Conservation (phyloP, 2,888 invertebrate species). For the Fragum whitleyi region DNA sequence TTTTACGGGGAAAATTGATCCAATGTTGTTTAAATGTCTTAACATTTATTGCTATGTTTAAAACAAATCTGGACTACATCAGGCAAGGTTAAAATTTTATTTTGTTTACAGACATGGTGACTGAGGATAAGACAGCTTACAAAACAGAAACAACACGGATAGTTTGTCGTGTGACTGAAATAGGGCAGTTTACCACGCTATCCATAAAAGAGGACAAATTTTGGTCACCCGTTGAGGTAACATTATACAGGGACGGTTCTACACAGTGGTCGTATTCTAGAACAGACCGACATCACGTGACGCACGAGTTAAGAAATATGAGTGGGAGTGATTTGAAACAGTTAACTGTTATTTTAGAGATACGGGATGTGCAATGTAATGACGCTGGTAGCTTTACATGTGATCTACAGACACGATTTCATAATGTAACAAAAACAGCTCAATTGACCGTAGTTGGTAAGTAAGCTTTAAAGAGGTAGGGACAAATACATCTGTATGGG, state of each 20-base stretch:
- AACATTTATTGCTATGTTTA: no score
- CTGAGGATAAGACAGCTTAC: slow-evolving; percentile 2
- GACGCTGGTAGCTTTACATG: slow-evolving; percentile 50
- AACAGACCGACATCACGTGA: slow-evolving; percentile 43
- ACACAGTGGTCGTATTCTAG: slow-evolving; percentile 39
- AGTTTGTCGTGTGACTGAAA: background rate
- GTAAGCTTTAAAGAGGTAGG: background rate
- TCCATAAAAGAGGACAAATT: background rate
- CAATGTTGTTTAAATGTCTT: no score
- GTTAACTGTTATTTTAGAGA: slow-evolving; percentile 31
- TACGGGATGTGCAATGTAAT: slow-evolving; percentile 48
- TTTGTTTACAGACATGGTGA: background rate
- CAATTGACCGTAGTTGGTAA: slow-evolving; percentile 53
- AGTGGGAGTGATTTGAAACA: slow-evolving; percentile 33
- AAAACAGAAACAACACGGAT: slow-evolving; percentile 11
- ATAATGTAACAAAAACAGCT: background rate
- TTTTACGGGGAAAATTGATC: no score
- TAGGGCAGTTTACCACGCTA: background rate
- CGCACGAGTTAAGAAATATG: slow-evolving; percentile 29
- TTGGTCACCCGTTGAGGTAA: slow-evolving; percentile 42
- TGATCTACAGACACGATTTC: slow-evolving; percentile 21
- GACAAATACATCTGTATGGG: no score
- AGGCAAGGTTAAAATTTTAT: no score
- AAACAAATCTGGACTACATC: no score
- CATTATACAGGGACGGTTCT: slow-evolving; percentile 24